Evolutionary conservation across 2,113 vertebrate genomes (phyloP), one percentile per base, ranked within the genome.

Genomic region (Eretmochelys imbricata): DNA sequence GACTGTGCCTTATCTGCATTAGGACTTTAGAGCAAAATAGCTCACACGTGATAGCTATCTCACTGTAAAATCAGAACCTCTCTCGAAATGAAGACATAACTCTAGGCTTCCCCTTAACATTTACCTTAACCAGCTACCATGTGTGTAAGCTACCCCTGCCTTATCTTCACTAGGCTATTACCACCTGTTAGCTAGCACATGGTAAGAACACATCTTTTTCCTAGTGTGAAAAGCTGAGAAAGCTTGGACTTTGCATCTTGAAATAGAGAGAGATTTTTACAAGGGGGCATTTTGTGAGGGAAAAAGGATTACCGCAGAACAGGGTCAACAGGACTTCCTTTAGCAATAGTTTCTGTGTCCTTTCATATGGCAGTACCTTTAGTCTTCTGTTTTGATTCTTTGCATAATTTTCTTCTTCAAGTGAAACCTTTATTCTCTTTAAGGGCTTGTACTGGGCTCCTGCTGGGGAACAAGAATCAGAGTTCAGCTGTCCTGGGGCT

Each of bases 41-140:
- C 95, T 48, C 27, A 80, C n/a, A 69, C 69, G 42, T 55, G 89
- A 91, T 24, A 92, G 12, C 48, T 84, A 83, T 87, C 31, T 85
- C 17, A 0, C 31, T 46, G 25, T 38, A 38, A 38, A 75, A 42
- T 42, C 3, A 2, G 42, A 38, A 42, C 38, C 10, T 75, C 20
- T 42, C 20, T 42, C 22, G n/a, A 10, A 10, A 3, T 75, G n/a
- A 42, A 11, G 20, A 11, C 19, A 42, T 35, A 35, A 24, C 72
- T 3, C 22, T 75, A 42, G 72, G 20, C 22, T 82, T 76, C 13
- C 75, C 78, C 85, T 16, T 55, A 84, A 9, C 1, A 29, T 55
- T 91, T 84, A 16, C 59, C 85, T 89, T 38, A 85, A 24, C 65
- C 62, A 53, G 31, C n/a, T 11, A 16, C 54, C 19, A 80, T 2